A percentile compares a stretch with the other conserved stretches of the same genome.
phyloP scores from a whole-genome alignment of 1,140 invertebrate species.

The Drosophila arawakana region DNA sequence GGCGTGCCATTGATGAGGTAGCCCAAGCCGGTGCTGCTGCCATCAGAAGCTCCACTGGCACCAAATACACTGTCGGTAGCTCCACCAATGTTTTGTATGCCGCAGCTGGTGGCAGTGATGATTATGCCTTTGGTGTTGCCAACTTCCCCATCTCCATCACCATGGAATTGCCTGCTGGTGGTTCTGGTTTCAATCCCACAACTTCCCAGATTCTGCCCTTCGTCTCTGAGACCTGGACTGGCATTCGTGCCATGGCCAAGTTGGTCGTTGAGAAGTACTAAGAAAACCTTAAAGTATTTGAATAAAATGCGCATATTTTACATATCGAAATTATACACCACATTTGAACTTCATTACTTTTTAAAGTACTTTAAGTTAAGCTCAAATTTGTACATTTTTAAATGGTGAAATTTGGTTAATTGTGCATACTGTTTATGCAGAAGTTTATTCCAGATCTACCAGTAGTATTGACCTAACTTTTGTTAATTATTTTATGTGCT shows the following conservation, averaged over 20 bases:
- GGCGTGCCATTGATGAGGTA: constrained; percentile 80
- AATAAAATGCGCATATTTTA: constrained; percentile 35
- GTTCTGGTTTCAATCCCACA: constrained; percentile 88
- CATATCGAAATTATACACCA: constrained; percentile 1
- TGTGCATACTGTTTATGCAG: too few relatives aligned
- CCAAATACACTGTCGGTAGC: constrained; percentile 87
- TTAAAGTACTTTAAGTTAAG: too few relatives aligned
- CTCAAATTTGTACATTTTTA: too few relatives aligned
- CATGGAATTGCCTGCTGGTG: constrained; percentile 89
- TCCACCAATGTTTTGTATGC: constrained; percentile 87
- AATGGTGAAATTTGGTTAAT: too few relatives aligned
- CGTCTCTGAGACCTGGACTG: constrained; percentile 91
- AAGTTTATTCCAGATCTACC: too few relatives aligned
- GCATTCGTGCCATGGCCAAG: constrained; percentile 85
- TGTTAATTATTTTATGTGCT: too few relatives aligned
- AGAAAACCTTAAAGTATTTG: constrained; percentile 12
- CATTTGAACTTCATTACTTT: not conserved
- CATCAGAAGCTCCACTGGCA: constrained; percentile 84
- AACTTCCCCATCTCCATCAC: constrained; percentile 88
- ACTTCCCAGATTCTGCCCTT: constrained; percentile 86
- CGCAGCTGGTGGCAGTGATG: constrained; percentile 87
- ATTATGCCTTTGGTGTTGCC: constrained; percentile 87
- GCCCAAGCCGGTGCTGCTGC: constrained; percentile 84
- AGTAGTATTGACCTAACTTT: too few relatives aligned
- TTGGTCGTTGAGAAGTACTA: constrained; percentile 71